Evolutionary conservation across 2,797 vertebrate species (phyloP), one percentile per base, ranked within the genome.

Genomic region (Sebastes goodei): DNA sequence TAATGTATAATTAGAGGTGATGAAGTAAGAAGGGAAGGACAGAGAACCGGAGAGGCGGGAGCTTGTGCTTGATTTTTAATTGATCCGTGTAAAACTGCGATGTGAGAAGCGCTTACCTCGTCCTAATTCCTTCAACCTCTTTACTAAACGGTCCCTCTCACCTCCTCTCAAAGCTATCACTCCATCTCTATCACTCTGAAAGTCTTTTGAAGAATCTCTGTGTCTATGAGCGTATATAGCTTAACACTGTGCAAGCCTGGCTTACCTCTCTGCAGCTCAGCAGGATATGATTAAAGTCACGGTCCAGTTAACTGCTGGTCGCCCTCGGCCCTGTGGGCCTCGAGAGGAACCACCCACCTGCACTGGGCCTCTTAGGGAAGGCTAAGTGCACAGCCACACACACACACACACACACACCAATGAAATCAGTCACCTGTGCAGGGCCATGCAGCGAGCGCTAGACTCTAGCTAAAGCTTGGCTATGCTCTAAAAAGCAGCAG

Each of bases 211-310:
- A 89, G 72, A 73, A 75, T 88, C 82, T 86, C 57, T 82, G 70
- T 74, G 62, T 82, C 82, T 52, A 3, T 73, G 85, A 68, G 66
- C 8, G 67, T 14, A 29, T 17, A 27, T 49, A 20, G 62, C 74
- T 80, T 78, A 83, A 80, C 67, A 38, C 80, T 15, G 64, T 35
- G 63, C 72, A 63, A 88, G 67, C 79, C 71, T 64, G 81, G 74
- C 80, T 81, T 70, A 71, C 74, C 71, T 88, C 71, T 81, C 77
- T 75, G 85, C 86, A 71, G 59, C 91, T 75, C 91, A 88, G 91
- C 89, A 71, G 89, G 93, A 94, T 92, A 92, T 92, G 82, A 94
- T 94, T 94, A 92, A 93, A 93, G 90, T 93, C 89, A 93, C 78
- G 89, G 89, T 93, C 90, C 90, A 91, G 90, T 89, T 91, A 84